Evolutionary conservation across 2,888 invertebrate species (phyloP), one percentile per base, ranked within the genome.

Genomic region (Ryuthela nishihirai): DNA sequence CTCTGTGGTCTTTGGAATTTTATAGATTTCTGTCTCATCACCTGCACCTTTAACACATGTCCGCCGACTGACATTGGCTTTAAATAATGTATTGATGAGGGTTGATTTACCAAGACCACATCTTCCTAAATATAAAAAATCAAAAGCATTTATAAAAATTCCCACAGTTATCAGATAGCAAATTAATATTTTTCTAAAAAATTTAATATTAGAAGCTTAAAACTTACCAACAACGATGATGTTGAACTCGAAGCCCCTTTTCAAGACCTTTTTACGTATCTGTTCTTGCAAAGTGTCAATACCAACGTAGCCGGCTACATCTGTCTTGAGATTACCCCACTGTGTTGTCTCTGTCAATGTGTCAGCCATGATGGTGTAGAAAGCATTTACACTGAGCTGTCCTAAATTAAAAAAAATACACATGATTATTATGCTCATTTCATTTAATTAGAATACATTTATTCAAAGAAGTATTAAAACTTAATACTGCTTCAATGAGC

Each of bases 81-180:
- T 68, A 50, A 70, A 70, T 12, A 70, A 54, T 12, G 70, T 70
- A 54, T 70, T 69, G 26, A 70, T 62, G 17, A 70, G 45, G 1
- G 70, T 70, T 18, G 70, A 69, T 54, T 70, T 70, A 5, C 70
- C 70, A 18, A 70, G 53, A 15, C 70, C 70, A 55, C 70, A 69
- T 29, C 69, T 53, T 47, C 70, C 70, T 70, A 29, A 29, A 63
- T 50, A 23, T 24, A 9, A 44, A 3, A 29, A 10, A 4, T 20
- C 10, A 38, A 42, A 29, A 10, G 25, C 25, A n/a, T 42, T 15
- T 29, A 10, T 12, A 29, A 29, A 29, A 29, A 29, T 1, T 29
- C 9, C 29, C 9, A 29, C 29, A 29, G n/a, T 29, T 9, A 29
- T 29, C 29, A 10, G 29, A n/a, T n/a, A n/a, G n/a, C n/a, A n/a